A percentile compares a stretch with the other conserved stretches of the same genome.
Conservation (phyloP, 2,797 vertebrate species). For the Picus viridis region DNA sequence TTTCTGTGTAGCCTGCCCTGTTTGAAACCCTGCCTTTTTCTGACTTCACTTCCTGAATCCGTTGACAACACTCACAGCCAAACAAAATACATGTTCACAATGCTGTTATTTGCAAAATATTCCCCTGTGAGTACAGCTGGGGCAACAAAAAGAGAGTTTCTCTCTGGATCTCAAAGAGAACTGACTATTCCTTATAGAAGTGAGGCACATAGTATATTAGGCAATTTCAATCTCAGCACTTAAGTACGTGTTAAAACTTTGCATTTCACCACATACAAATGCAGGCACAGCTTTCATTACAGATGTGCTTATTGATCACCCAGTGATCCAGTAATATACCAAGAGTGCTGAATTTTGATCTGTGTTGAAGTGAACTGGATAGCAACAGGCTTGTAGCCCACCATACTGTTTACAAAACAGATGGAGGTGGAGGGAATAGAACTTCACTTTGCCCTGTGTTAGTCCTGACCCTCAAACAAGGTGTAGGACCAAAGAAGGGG, state of each 20-base stretch:
- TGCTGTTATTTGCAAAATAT: conserved; percentile 77
- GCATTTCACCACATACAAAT: conserved; percentile 39
- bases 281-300: background rate
- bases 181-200: conserved; percentile 62
- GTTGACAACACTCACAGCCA: conserved; percentile 79
- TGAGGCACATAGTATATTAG: background rate
- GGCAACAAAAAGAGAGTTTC: conserved; percentile 77
- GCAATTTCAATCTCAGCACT: conserved; percentile 19
- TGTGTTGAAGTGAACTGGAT: background rate
- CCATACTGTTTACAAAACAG: conserved; percentile 40
- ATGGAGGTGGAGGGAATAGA: background rate
- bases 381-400: conserved; percentile 14
- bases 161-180: conserved; percentile 58
- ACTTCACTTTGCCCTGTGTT: background rate
- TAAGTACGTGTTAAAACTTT: conserved; percentile 44
- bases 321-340: background rate
- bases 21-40: conserved; percentile 78
- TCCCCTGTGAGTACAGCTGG: conserved; percentile 81
- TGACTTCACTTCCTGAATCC: conserved; percentile 82
- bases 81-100: conserved; percentile 81
- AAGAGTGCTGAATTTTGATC: background rate
- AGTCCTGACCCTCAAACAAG: background rate
- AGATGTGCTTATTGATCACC: conserved; percentile 1
- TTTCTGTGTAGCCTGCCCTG: conserved; percentile 69
- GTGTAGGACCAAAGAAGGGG: background rate